A percentile compares a stretch with the other conserved stretches of the same genome.
Evolutionary conservation across 1,140 invertebrate species (phyloP).

Genomic region (Trichonephila clavata): DNA sequence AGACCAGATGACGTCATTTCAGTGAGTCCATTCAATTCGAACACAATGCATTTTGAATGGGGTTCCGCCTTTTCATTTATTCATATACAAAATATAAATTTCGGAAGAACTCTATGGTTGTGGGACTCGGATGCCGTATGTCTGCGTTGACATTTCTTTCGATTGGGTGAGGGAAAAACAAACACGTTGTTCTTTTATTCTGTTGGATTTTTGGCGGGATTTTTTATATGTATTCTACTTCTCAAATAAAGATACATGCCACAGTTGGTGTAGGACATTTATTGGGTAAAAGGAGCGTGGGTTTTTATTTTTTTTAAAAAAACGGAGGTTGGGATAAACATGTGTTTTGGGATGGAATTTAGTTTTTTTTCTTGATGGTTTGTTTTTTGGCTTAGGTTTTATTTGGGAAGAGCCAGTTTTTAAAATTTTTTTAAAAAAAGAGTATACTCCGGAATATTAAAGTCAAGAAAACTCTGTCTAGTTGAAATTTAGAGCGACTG

Average conservation of each 20-base stretch:
- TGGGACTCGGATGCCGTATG: neutral
- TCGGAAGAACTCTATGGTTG: neutral
- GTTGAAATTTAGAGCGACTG: neutral
- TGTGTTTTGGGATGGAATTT: neutral
- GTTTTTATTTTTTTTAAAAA: neutral
- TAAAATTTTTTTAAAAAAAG: neutral
- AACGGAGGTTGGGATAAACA: neutral
- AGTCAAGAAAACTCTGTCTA: neutral
- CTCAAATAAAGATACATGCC: slow-evolving; percentile 21
- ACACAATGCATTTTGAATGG: slow-evolving; percentile 65
- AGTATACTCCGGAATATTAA: neutral
- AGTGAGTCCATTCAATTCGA: slow-evolving; percentile 54
- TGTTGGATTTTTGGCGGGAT: no score
- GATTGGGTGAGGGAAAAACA: neutral
- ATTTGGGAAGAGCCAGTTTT: neutral
- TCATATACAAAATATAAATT: slow-evolving; percentile 40
- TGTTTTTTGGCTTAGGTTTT: neutral
- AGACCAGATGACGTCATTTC: slow-evolving; percentile 41
- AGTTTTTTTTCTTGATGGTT: neutral
- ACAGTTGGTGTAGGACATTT: neutral
- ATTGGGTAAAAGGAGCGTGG: neutral
- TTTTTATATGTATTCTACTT: neutral
- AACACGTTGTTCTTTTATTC: slow-evolving; percentile 27
- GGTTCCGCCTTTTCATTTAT: slow-evolving; percentile 59
- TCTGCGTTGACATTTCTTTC: slow-evolving; percentile 43